A percentile compares a stretch with the other conserved stretches of the same genome.
Conservation (phyloP, 1,140 invertebrate genomes). For the Cheumatopsyche charites region DNA sequence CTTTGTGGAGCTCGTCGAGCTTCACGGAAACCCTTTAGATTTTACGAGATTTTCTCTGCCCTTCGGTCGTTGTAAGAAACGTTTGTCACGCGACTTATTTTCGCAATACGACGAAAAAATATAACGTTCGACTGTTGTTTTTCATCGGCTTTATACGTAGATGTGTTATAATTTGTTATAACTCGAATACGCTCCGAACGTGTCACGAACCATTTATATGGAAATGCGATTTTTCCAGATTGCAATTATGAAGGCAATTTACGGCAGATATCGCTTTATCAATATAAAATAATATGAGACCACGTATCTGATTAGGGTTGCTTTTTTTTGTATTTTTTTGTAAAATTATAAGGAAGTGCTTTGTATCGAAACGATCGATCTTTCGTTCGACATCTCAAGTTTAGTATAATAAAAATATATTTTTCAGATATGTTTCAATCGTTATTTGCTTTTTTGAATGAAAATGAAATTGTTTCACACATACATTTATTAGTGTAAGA, state of each 20-base stretch:
- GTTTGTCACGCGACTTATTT: constrained; percentile 21
- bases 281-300: background rate
- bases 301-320: too few relatives aligned
- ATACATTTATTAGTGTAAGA: too few relatives aligned
- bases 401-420: background rate
- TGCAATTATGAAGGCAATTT: constrained; percentile 5
- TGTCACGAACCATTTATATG: constrained; percentile 22
- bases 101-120: background rate
- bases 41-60: constrained; percentile 25
- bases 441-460: too few relatives aligned
- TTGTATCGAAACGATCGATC: background rate
- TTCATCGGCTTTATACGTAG: background rate
- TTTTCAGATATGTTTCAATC: too few relatives aligned
- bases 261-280: constrained; percentile 9
- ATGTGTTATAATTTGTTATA: constrained; percentile 23
- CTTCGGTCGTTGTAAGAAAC: constrained; percentile 1
- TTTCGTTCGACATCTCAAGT: background rate
- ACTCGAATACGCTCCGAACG: background rate
- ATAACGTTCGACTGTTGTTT: background rate
- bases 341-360: background rate
- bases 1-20: background rate
- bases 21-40: constrained; percentile 14
- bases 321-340: too few relatives aligned
- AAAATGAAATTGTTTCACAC: too few relatives aligned
- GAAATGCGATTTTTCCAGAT: constrained; percentile 6